A percentile compares a stretch with the other conserved stretches of the same genome.
phyloP scores from a whole-genome alignment of 2,113 vertebrate genomes.

The Tautogolabrus adspersus region DNA sequence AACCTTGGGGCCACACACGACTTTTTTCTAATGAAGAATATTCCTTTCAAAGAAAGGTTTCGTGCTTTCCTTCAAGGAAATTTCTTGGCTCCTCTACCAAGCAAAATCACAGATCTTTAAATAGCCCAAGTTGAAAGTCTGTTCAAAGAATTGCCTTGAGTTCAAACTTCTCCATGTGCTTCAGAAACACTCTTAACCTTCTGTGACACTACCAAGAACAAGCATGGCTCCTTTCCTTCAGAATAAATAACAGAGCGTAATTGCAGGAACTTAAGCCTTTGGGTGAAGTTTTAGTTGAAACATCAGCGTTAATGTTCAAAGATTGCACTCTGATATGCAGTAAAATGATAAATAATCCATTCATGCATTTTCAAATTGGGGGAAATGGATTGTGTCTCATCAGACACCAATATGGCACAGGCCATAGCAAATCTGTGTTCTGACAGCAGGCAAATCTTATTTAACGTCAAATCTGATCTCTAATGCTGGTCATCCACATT shows the following conservation, averaged over 20 bases:
- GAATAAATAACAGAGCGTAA: background rate
- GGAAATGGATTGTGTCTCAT: slow-evolving; percentile 21
- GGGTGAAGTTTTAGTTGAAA: background rate
- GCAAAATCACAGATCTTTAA: slow-evolving; percentile 7
- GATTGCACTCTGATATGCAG: slow-evolving; percentile 19
- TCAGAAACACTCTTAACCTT: slow-evolving; percentile 23
- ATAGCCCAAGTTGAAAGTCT: slow-evolving; percentile 2
- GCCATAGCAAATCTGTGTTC: background rate
- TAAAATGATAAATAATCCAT: slow-evolving; percentile 39
- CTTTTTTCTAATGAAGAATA: background rate
- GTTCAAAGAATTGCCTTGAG: slow-evolving; percentile 12
- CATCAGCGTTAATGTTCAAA: slow-evolving; percentile 2
- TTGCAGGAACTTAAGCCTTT: slow-evolving; percentile 6
- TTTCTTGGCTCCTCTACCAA: background rate
- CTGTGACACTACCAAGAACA: slow-evolving; percentile 8
- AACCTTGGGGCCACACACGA: background rate
- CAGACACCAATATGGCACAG: background rate
- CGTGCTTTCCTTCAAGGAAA: background rate
- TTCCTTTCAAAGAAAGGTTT: background rate
- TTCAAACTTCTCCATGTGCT: background rate
- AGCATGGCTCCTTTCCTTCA: background rate
- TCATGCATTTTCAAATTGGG: slow-evolving; percentile 23
- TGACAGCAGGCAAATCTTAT: slow-evolving; percentile 34
- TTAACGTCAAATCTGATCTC: slow-evolving; percentile 32
- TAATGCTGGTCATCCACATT: slow-evolving; percentile 6